Conservation (phyloP, 2,888 invertebrate species). For the Poecilobothrus nobilitatus region DNA sequence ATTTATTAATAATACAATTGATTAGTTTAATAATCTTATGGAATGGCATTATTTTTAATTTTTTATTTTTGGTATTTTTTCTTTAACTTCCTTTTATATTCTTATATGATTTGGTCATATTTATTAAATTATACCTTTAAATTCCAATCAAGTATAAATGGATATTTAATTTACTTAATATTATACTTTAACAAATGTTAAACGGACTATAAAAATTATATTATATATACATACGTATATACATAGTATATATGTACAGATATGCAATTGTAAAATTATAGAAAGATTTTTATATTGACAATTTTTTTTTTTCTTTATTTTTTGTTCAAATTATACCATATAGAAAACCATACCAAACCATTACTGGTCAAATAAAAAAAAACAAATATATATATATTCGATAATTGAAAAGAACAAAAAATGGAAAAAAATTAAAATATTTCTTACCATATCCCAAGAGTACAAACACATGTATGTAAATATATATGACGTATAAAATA, state of each 20-base stretch:
- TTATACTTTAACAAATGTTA: not conserved
- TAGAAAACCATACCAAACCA: not conserved
- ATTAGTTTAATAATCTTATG: not conserved
- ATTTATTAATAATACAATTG: not conserved
- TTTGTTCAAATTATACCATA: no score
- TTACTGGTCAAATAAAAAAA: not conserved
- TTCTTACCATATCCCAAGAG: not conserved
- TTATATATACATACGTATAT: no score
- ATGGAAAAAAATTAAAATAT: not conserved
- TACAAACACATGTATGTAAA: not conserved
- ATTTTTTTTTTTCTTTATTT: no score
- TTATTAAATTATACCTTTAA: not conserved
- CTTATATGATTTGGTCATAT: not conserved
- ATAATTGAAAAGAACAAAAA: not conserved
- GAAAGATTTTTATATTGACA: not conserved
- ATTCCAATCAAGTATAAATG: not conserved
- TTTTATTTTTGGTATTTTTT: not conserved
- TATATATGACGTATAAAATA: no score
- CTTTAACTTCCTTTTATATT: not conserved
- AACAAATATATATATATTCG: not conserved
- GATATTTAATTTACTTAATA: constrained; percentile 3
- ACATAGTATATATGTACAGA: not conserved
- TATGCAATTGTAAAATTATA: not conserved
- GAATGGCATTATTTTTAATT: not conserved
- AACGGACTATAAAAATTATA: not conserved